Evolutionary conservation across 1,140 invertebrate genomes (phyloP).

Genomic region (Brevipalpus yothersi): DNA sequence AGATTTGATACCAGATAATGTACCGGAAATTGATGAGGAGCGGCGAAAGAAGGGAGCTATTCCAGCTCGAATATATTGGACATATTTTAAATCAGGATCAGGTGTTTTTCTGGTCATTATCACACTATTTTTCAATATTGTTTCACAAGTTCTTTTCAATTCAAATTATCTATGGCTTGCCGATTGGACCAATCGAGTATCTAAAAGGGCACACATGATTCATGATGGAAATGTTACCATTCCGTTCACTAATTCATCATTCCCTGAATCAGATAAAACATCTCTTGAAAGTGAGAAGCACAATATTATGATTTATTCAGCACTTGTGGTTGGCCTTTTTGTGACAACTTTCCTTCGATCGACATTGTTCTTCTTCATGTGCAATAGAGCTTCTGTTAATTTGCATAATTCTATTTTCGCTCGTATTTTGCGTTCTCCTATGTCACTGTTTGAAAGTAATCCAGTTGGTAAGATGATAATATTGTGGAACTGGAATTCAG

Average conservation of each 20-base stretch:
- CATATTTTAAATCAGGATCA: not conserved
- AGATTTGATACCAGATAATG: not conserved
- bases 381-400: slow-evolving; percentile 44
- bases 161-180: not conserved
- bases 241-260: no score
- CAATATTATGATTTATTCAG: slow-evolving; percentile 15
- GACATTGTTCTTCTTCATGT: slow-evolving; percentile 43
- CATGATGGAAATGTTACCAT: no score
- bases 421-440: slow-evolving; percentile 47
- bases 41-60: not conserved
- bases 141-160: not conserved
- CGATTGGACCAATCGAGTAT: not conserved
- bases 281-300: no score
- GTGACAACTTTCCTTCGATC: slow-evolving; percentile 26
- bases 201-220: no score
- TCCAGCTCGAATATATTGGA: not conserved
- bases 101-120: not conserved
- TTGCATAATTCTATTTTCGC: slow-evolving; percentile 60
- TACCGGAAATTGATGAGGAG: not conserved
- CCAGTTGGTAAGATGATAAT: slow-evolving; percentile 25
- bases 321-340: slow-evolving; percentile 18
- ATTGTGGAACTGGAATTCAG: not conserved
- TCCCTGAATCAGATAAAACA: no score
- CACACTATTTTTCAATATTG: not conserved
- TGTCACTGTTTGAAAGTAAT: slow-evolving; percentile 69